These are phyloP conservation scores for Horisme vitalbata DNA, from an alignment of 2,888 invertebrate species.

Conservation along the genomic window DNA sequence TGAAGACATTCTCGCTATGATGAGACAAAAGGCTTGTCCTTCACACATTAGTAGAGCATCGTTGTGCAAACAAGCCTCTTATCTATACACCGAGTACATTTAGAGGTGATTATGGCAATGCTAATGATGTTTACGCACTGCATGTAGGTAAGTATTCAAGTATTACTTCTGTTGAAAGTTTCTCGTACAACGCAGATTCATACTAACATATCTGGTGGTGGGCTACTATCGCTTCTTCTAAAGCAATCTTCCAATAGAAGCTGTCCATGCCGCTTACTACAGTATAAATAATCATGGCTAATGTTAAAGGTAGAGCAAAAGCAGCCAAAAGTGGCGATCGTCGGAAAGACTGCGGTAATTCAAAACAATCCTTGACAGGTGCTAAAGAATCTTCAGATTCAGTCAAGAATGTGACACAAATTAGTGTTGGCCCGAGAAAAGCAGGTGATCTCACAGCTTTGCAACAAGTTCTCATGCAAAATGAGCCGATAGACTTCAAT, in stretches of 20 bases:
- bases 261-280: constrained; percentile 52
- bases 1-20: constrained; percentile 58
- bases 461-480: constrained; percentile 47
- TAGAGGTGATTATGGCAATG: constrained; percentile 73
- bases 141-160: constrained; percentile 76
- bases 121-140: constrained; percentile 66
- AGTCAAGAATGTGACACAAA: constrained; percentile 34
- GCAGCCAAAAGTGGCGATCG: constrained; percentile 55
- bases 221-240: constrained; percentile 56
- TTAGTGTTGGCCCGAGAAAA: constrained; percentile 41
- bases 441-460: constrained; percentile 39
- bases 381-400: constrained; percentile 41
- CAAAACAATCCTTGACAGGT: constrained; percentile 56
- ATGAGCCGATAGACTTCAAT: constrained; percentile 40
- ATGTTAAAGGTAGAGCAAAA: constrained; percentile 65
- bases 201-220: constrained; percentile 70
- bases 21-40: constrained; percentile 78
- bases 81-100: constrained; percentile 65
- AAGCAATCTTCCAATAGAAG: constrained; percentile 40
- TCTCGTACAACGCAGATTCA: constrained; percentile 45
- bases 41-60: constrained; percentile 75
- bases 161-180: constrained; percentile 45
- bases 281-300: constrained; percentile 66
- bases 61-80: constrained; percentile 75
- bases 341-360: constrained; percentile 50